Evolutionary conservation across 2,888 invertebrate genomes (phyloP).

Genomic region (Pollenia labialis): DNA sequence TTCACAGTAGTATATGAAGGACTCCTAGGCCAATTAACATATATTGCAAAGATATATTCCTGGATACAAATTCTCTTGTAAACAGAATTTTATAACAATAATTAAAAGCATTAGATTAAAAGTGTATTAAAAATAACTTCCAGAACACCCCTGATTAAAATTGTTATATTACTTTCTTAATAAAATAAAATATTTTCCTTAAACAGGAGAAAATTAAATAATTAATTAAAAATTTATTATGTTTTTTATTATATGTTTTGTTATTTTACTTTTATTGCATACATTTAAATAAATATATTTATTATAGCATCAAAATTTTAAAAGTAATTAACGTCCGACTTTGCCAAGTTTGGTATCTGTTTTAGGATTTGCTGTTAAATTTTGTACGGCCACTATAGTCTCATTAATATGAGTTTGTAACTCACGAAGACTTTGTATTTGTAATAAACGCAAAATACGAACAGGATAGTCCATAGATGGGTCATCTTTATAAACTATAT

Average conservation of each 20-base stretch:
- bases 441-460: conserved; percentile 90
- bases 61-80: too few relatives aligned
- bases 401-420: conserved; percentile 98
- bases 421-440: conserved; percentile 85
- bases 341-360: conserved; percentile 97
- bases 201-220: background rate
- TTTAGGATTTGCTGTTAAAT: conserved; percentile 97
- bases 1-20: too few relatives aligned
- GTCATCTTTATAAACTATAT: conserved; percentile 87
- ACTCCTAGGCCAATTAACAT: too few relatives aligned
- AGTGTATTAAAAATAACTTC: too few relatives aligned
- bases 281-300: conserved; percentile 25
- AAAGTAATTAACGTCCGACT: conserved; percentile 87
- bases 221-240: too few relatives aligned
- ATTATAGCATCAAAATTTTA: background rate
- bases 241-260: background rate
- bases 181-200: background rate
- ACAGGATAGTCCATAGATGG: conserved; percentile 88
- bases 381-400: conserved; percentile 95
- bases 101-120: too few relatives aligned
- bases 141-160: too few relatives aligned
- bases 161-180: too few relatives aligned
- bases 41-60: too few relatives aligned
- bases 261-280: background rate
- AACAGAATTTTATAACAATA: too few relatives aligned